Percentiles rank a stretch among this genome's conserved stretches.
Evolutionary conservation across 2,113 vertebrate species (phyloP).

Genomic region (Orthonyx spaldingii): DNA sequence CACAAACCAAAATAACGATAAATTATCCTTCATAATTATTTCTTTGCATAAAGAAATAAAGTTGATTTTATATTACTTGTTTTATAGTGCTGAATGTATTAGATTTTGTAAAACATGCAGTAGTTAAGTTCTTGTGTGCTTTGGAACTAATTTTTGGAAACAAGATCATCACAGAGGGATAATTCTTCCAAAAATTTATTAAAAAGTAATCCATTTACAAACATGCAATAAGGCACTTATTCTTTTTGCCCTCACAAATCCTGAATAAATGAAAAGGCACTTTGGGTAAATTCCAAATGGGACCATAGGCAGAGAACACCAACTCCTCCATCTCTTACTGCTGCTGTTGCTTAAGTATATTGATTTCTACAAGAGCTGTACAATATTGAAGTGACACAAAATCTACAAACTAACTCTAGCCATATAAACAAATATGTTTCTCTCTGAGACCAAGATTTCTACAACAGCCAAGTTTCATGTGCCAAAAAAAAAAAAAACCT

Average conservation of each 20-base stretch:
- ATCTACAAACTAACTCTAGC: background rate
- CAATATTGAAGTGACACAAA: background rate
- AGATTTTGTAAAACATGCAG: background rate
- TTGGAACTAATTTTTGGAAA: background rate
- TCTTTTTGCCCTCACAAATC: background rate
- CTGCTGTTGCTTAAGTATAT: background rate
- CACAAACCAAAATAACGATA: background rate
- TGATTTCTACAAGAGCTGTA: background rate
- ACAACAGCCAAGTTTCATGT: background rate
- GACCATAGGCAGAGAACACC: background rate
- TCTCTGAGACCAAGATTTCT: background rate
- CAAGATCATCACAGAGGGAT: fast-evolving
- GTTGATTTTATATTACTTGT: background rate
- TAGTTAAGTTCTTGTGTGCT: background rate
- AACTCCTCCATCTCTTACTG: background rate
- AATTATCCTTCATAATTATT: background rate
- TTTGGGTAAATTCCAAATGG: background rate
- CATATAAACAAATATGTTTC: background rate
- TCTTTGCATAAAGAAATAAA: background rate
- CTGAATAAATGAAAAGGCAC: background rate
- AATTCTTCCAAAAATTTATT: background rate
- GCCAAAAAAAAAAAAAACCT: background rate
- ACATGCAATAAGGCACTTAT: background rate
- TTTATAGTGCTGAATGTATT: background rate
- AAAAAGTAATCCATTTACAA: background rate